Base-by-base conservation (phyloP, 2,888 invertebrate genomes). In the Drosophila putrida region DNA sequence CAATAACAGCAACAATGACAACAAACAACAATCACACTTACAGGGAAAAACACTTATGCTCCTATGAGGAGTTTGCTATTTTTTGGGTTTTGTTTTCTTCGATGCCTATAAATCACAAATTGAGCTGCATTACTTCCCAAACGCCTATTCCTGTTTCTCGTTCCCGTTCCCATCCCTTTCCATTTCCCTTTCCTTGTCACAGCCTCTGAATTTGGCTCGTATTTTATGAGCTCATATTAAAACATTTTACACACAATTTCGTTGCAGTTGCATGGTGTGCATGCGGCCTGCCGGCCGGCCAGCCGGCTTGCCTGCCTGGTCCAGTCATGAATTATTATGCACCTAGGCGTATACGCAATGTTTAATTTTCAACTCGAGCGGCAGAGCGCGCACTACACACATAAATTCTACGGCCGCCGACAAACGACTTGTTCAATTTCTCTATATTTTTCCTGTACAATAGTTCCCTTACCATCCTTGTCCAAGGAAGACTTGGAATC, bases 311-410 rank as follows among this genome's bases (percentile, higher is more conserved):
- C 10, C 54, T 27, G 65, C 60, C 51, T 59, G 60, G 54, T 51
- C 60, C 53, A 54, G 71, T 68, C 77, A 85, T 87, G 90, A 87
- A 88, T 87, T 87, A 87, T 87, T 88, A 89, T 89, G 83, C 83
- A 89, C 83, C 88, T 87, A 89, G 89, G 86, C 81, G 82, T 89
- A 85, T 85, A 85, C 89, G 90, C 88, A 89, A 83, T 82, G 88
- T 88, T 90, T 89, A 90, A 88, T 85, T 90, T 90, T 80, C 80
- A 82, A 88, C 82, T 90, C 78, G 66, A 75, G 57, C 75, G 54
- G 63, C 61, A 63, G 53, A 62, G 64, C 63, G 68, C 63, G 60
- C 68, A 31, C 73, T 59, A 63, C 73, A 71, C 68, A 83, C 89
- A 89, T 90, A 90, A 88, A 88, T 89, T 89, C 80, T 80, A 77